Conservation (phyloP, 2,797 vertebrate species). For the Hemitrygon akajei region DNA sequence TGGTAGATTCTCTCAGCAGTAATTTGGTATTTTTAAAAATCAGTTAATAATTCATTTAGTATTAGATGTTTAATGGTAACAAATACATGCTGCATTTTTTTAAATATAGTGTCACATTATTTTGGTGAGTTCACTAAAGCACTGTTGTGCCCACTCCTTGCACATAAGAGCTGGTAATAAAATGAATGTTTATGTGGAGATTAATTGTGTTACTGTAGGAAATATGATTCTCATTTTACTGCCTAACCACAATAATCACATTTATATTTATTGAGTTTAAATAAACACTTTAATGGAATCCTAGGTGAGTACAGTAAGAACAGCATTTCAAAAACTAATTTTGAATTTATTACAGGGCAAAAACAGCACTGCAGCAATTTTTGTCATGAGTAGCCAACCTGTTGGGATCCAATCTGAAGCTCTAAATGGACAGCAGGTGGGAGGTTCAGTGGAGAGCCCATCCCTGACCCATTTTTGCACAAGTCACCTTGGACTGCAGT, state of each 20-base stretch:
- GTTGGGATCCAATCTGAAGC: slow-evolving; percentile 47
- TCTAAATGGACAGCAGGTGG: slow-evolving; percentile 60
- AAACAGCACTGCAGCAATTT: slow-evolving; percentile 97
- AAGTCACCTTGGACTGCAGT: slow-evolving; percentile 82
- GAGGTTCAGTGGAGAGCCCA: slow-evolving; percentile 47
- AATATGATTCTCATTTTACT: background rate
- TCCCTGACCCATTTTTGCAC: slow-evolving; percentile 75
- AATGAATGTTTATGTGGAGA: background rate
- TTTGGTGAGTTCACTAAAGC: background rate
- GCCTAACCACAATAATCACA: background rate
- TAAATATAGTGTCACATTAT: background rate
- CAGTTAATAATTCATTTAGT: background rate
- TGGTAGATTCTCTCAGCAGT: background rate
- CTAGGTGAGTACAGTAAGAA: background rate
- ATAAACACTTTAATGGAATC: slow-evolving; percentile 5
- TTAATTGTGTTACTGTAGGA: background rate
- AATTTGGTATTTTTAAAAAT: background rate
- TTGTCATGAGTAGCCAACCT: slow-evolving; percentile 72
- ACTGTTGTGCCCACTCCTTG: background rate
- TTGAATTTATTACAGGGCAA: slow-evolving; percentile 72
- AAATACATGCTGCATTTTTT: background rate
- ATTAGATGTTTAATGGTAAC: background rate
- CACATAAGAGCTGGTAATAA: background rate
- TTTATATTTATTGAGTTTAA: background rate
- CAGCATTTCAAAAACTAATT: background rate